Base-by-base conservation (phyloP, 2,113 vertebrate genomes). In the Psammodynastes pulverulentus region DNA sequence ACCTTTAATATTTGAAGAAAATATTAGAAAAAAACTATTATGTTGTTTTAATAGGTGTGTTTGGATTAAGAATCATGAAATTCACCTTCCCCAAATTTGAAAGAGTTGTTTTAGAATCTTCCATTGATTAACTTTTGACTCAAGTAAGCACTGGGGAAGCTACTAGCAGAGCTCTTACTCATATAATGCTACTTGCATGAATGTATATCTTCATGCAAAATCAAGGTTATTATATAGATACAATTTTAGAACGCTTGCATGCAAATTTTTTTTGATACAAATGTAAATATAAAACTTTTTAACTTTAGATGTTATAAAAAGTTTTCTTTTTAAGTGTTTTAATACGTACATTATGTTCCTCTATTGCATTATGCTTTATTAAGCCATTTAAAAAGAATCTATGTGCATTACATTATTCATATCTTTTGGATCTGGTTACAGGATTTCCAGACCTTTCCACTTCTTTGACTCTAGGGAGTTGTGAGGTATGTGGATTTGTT, bases 201-300 rank as follows among this genome's bases (percentile, higher is more conserved):
- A 0, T 91, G 92, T 92, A 48, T 89, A 1, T 49, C 24, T 26
- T 34, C 52, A 86, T 84, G 91, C 53, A 90, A 94, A 95, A 96
- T 46, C 87, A 15, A 56, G 48, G 0, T 17, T 49, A 67, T 34
- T 29, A 84, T 51, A 62, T 92, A 94, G 93, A 85, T 10, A 54
- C 21, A 93, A 87, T 92, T 48, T 95, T 62, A 17, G 17, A 94
- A 10, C 0, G 1, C 48, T 56, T 0, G 1, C 48, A 0, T 52
- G 56, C 48, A 86, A 62, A 12, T 2, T 6, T 15, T n/a, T n/a
- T n/a, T 89, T 89, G 93, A 53, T 72, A 88, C 79, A 92, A 5
- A 53, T 23, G n/a, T 43, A 84, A 84, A 26, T 56, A 48, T 45
- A 9, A 10, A 84, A 85, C 52, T 34, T 58, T 89, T 92, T 62